A percentile compares a stretch with the other conserved stretches of the same genome.
phyloP scores from a whole-genome alignment of 1,140 invertebrate genomes.

The Choristoneura fumiferana region DNA sequence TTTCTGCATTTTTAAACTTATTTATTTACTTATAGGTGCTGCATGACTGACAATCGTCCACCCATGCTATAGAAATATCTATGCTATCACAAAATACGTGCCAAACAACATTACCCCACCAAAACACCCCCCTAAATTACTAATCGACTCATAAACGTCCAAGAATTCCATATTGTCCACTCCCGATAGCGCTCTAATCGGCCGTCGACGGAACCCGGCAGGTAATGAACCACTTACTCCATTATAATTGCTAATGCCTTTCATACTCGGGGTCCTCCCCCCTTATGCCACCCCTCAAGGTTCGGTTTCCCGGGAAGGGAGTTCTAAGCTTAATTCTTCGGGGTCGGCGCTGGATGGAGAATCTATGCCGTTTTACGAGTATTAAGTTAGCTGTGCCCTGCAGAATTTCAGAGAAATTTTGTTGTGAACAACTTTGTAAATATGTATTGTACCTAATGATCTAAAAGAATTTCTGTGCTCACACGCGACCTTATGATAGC shows the following conservation, averaged over 20 bases:
- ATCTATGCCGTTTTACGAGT: conserved; percentile 8
- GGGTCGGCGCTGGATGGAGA: neutral
- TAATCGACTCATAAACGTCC: conserved; percentile 4
- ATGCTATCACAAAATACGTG: no score
- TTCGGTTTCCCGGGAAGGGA: neutral
- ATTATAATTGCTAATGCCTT: conserved; percentile 65
- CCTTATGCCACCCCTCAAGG: conserved; percentile 9
- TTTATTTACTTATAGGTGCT: no score
- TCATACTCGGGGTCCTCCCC: conserved; percentile 17
- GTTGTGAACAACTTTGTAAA: conserved; percentile 2
- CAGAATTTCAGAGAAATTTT: no score
- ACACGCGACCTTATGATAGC: no score
- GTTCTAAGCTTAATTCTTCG: conserved; percentile 5
- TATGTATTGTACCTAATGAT: neutral
- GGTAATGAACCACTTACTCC: conserved; percentile 49
- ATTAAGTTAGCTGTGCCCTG: conserved; percentile 15
- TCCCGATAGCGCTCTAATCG: neutral
- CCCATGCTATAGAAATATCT: no score
- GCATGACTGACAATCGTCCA: no score
- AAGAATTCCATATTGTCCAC: neutral
- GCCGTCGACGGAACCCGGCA: conserved; percentile 19
- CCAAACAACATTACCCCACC: no score
- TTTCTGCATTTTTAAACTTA: no score
- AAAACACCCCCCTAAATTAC: neutral
- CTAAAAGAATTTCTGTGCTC: no score